A percentile compares a stretch with the other conserved stretches of the same genome.
phyloP scores from a whole-genome alignment of 2,797 vertebrate genomes.

The Scolopax bukidnonensis region DNA sequence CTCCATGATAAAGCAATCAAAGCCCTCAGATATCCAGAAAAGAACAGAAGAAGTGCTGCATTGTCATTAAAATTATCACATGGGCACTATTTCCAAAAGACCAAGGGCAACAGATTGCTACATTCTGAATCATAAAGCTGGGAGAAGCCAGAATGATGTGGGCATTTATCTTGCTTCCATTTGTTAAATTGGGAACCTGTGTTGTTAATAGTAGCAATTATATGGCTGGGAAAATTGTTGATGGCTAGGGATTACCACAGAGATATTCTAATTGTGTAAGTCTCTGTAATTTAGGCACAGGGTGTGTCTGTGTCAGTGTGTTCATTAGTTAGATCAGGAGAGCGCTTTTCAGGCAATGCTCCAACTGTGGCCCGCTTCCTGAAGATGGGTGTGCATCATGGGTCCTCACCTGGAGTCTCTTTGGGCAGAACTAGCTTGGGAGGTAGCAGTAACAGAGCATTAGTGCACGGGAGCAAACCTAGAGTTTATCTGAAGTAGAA shows the following conservation, averaged over 20 bases:
- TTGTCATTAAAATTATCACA: slow-evolving; percentile 45
- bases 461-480: background rate
- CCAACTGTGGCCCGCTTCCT: background rate
- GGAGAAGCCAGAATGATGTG: slow-evolving; percentile 10
- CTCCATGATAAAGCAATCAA: background rate
- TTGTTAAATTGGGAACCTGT: slow-evolving; percentile 46
- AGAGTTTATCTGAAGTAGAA: background rate
- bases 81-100: background rate
- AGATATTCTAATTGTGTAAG: slow-evolving; percentile 46
- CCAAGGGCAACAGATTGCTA: slow-evolving; percentile 24
- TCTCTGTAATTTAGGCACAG: background rate
- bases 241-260: slow-evolving; percentile 7
- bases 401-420: background rate
- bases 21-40: background rate
- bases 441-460: background rate
- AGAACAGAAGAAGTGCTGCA: background rate
- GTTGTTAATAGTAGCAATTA: slow-evolving; percentile 44
- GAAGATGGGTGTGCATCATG: background rate
- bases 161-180: slow-evolving; percentile 35
- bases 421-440: background rate
- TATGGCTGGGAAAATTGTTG: slow-evolving; percentile 43
- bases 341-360: background rate
- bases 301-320: background rate
- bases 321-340: background rate
- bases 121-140: slow-evolving; percentile 23